phyloP scores from a whole-genome alignment of 1,140 invertebrate genomes.

The Polypedilum pembai region DNA sequence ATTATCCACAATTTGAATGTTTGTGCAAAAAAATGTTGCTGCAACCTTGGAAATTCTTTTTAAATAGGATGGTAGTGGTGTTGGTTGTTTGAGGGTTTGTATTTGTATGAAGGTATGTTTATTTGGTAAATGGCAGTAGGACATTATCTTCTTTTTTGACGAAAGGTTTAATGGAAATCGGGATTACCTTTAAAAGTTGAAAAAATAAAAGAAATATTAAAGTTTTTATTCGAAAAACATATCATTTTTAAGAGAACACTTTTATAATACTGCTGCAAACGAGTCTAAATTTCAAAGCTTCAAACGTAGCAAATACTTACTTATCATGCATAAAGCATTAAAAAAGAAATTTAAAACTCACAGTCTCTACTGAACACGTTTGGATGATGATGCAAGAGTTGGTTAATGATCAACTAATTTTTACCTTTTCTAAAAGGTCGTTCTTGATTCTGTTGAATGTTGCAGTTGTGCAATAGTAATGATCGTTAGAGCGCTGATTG shows the following conservation, averaged over 20 bases:
- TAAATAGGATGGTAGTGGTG: background rate
- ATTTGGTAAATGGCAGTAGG: constrained; percentile 11
- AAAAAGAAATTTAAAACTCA: background rate
- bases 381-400: background rate
- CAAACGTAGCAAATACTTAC: background rate
- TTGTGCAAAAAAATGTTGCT: no score
- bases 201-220: constrained; percentile 21
- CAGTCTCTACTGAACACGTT: constrained; percentile 2
- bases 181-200: constrained; percentile 4
- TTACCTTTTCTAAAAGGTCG: background rate
- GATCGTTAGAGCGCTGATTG: background rate
- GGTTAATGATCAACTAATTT: background rate
- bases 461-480: background rate
- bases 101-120: background rate
- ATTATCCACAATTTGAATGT: no score
- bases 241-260: background rate
- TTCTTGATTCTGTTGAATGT: background rate
- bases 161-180: constrained; percentile 16
- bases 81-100: background rate
- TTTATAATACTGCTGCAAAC: background rate
- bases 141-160: background rate
- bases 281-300: background rate
- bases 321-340: constrained; percentile 12
- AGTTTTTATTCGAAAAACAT: background rate
- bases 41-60: background rate